A percentile compares a stretch with the other conserved stretches of the same genome.
Evolutionary conservation across 2,888 invertebrate species (phyloP).

Genomic region (Morpho deidamia): DNA sequence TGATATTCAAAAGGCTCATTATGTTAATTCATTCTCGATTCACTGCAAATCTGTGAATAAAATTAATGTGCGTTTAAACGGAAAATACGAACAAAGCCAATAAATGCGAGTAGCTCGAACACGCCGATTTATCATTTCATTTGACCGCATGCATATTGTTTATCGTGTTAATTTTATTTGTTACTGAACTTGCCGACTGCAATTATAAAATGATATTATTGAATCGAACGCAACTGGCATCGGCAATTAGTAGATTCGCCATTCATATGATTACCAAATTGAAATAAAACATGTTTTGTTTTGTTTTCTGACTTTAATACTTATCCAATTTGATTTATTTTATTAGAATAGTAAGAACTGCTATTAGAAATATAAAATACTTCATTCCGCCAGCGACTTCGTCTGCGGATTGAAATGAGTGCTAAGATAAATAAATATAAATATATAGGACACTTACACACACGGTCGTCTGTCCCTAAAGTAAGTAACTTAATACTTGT

Average conservation of each 20-base stretch:
- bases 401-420: no score
- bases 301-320: not conserved
- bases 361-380: no score
- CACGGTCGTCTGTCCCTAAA: no score
- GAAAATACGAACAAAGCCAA: conserved; percentile 69
- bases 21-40: conserved; percentile 70
- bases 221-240: conserved; percentile 33
- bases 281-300: not conserved
- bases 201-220: conserved; percentile 60
- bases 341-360: no score
- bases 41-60: conserved; percentile 69
- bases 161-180: conserved; percentile 73
- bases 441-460: no score
- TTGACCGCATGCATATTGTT: conserved; percentile 61
- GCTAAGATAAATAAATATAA: no score
- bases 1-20: conserved; percentile 63
- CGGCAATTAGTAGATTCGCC: conserved; percentile 1
- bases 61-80: conserved; percentile 72
- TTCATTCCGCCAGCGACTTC: no score
- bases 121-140: conserved; percentile 65
- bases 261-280: not conserved
- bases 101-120: conserved; percentile 56
- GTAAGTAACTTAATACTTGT: no score
- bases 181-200: conserved; percentile 59
- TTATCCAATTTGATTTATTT: no score